phyloP scores from a whole-genome alignment of 2,888 invertebrate species.

The Polymixis lichenea region DNA sequence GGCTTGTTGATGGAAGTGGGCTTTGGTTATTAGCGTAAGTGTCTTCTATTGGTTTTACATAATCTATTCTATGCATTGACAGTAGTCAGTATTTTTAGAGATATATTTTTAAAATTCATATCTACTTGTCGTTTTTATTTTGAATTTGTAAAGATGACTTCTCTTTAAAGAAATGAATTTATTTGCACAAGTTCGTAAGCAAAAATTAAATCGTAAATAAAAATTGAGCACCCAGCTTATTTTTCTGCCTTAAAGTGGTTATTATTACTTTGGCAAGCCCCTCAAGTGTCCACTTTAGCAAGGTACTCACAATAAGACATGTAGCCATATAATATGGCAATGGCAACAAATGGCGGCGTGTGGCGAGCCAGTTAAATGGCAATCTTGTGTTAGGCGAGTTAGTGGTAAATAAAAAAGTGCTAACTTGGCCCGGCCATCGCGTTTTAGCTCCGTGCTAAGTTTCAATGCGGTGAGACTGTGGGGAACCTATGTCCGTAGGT shows the following conservation, averaged over 20 bases:
- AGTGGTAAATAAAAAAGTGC: slow-evolving; percentile 70
- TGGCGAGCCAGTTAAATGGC: slow-evolving; percentile 81
- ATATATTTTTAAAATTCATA: too few relatives aligned
- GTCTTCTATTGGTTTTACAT: background rate
- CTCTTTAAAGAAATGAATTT: background rate
- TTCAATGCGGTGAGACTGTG: slow-evolving; percentile 58
- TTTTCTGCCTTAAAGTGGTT: slow-evolving; percentile 14
- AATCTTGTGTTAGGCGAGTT: slow-evolving; percentile 74
- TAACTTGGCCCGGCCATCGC: slow-evolving; percentile 58
- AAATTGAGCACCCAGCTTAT: background rate
- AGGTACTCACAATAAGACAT: slow-evolving; percentile 52
- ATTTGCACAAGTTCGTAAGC: background rate
- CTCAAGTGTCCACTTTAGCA: slow-evolving; percentile 38
- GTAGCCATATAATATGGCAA: slow-evolving; percentile 60
- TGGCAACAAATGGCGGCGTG: slow-evolving; percentile 68
- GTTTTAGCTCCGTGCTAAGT: slow-evolving; percentile 47
- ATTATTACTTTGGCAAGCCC: slow-evolving; percentile 28
- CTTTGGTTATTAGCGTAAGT: background rate
- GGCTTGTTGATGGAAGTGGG: slow-evolving; percentile 4
- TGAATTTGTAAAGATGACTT: background rate
- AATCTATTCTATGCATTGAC: background rate
- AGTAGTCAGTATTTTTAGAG: background rate
- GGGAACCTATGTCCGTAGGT: slow-evolving; percentile 33
- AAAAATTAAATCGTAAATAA: background rate
- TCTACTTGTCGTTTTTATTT: too few relatives aligned